phyloP scores from a whole-genome alignment of 2,888 invertebrate species.

The Allacma fusca region DNA sequence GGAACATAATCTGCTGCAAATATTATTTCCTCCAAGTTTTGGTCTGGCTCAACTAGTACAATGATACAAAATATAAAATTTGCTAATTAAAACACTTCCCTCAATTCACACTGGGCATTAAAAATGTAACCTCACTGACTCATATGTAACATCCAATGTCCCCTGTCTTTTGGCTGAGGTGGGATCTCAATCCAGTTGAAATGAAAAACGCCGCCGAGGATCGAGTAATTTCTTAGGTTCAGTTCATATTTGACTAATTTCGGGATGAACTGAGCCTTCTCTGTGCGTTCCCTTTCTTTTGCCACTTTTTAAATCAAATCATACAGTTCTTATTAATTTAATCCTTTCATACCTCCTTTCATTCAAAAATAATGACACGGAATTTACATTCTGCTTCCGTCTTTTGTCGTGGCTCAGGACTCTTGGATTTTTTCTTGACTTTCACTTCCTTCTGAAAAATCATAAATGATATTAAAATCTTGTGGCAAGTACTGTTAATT shows the following conservation, averaged over 20 bases:
- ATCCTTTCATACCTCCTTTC: too few species aligned
- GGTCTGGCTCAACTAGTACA: slow-evolving; percentile 50
- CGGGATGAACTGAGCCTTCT: slow-evolving; percentile 66
- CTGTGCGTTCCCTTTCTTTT: slow-evolving; percentile 60
- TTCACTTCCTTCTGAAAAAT: slow-evolving; percentile 37
- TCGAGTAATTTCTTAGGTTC: slow-evolving; percentile 77
- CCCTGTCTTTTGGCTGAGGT: slow-evolving; percentile 71
- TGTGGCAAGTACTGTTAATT: too few species aligned
- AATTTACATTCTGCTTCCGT: slow-evolving; percentile 60
- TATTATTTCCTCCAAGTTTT: slow-evolving; percentile 50
- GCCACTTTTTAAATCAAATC: slow-evolving; percentile 55
- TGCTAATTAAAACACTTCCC: background rate
- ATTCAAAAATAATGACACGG: too few species aligned
- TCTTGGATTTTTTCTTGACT: slow-evolving; percentile 53
- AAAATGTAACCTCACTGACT: too few species aligned
- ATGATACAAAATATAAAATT: background rate
- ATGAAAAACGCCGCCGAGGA: slow-evolving; percentile 79
- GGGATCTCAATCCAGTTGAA: slow-evolving; percentile 79
- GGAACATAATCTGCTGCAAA: slow-evolving; percentile 62
- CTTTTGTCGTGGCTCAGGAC: slow-evolving; percentile 53
- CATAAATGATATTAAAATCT: too few species aligned
- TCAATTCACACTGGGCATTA: background rate
- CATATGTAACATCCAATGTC: slow-evolving; percentile 54
- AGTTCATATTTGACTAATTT: slow-evolving; percentile 70
- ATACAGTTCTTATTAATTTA: too few species aligned